These are phyloP conservation scores for Dynastes maya DNA, from an alignment of 2,888 invertebrate genomes.

Conservation along the genomic window DNA sequence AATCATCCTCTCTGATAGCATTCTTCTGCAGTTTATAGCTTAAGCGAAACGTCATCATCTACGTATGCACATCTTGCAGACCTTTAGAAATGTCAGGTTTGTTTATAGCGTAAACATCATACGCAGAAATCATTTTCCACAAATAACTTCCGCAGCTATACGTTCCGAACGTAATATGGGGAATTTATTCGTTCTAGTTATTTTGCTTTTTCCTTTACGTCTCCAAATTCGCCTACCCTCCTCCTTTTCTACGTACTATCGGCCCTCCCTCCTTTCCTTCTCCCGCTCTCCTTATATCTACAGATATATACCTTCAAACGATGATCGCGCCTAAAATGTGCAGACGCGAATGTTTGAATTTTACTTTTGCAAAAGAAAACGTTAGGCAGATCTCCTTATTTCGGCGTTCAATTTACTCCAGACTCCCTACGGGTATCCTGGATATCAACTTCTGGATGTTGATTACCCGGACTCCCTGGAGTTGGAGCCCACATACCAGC, in stretches of 20 bases:
- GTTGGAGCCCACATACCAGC: constrained; percentile 48
- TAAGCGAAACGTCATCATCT: no score
- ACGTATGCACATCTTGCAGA: no score
- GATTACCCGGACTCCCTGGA: constrained; percentile 57
- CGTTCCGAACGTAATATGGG: neutral
- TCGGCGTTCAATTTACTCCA: constrained; percentile 60
- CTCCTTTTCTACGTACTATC: neutral
- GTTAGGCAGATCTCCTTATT: constrained; percentile 55
- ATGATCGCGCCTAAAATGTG: constrained; percentile 35
- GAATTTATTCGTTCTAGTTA: constrained; percentile 4
- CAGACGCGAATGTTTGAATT: constrained; percentile 43
- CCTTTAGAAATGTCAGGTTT: no score
- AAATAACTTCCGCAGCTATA: neutral
- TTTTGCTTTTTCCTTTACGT: neutral
- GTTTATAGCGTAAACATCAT: no score
- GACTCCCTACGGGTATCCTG: constrained; percentile 57
- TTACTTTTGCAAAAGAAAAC: constrained; percentile 33
- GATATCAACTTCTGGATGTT: constrained; percentile 58
- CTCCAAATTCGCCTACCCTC: neutral
- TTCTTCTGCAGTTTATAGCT: no score
- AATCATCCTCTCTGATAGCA: no score
- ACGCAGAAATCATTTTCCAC: neutral
- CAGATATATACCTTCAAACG: constrained; percentile 5
- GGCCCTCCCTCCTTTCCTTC: neutral
- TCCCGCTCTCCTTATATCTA: neutral